Conservation (phyloP, 2,888 invertebrate species). For the Chirona hameri region DNA sequence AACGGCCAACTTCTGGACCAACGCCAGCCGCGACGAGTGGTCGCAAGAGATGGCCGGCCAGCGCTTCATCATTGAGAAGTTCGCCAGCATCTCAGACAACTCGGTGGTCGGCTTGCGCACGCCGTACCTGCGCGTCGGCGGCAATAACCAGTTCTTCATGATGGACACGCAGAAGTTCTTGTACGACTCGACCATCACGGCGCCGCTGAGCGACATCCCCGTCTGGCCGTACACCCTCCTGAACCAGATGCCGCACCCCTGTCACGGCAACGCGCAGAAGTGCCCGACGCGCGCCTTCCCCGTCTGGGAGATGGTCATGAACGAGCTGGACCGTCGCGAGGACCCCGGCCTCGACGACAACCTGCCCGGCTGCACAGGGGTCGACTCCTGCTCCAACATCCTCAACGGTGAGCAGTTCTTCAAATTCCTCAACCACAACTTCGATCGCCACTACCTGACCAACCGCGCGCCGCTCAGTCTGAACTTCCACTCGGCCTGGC, state of each 20-base stretch:
- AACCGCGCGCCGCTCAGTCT: slow-evolving; percentile 83
- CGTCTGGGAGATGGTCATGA: slow-evolving; percentile 95
- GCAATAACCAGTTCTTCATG: slow-evolving; percentile 95
- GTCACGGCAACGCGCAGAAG: slow-evolving; percentile 86
- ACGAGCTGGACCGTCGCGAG: slow-evolving; percentile 85
- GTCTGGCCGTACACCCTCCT: slow-evolving; percentile 99
- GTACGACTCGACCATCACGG: slow-evolving; percentile 93
- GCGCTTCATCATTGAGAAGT: slow-evolving; percentile 85
- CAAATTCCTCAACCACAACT: slow-evolving; percentile 89
- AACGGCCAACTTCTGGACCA: slow-evolving; percentile 88
- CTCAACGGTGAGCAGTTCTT: slow-evolving; percentile 88
- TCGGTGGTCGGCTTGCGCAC: slow-evolving; percentile 87
- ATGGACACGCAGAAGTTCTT: slow-evolving; percentile 94
- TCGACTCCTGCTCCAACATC: slow-evolving; percentile 90
- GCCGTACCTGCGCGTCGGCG: slow-evolving; percentile 85
- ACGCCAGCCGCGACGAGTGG: slow-evolving; percentile 87
- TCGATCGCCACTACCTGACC: slow-evolving; percentile 85
- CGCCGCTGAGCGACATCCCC: slow-evolving; percentile 83
- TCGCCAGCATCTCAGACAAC: slow-evolving; percentile 82
- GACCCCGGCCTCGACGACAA: slow-evolving; percentile 86
- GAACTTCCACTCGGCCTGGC: slow-evolving; percentile 91
- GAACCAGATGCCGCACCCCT: slow-evolving; percentile 92
- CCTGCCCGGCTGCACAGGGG: slow-evolving; percentile 87
- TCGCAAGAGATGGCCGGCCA: slow-evolving; percentile 93
- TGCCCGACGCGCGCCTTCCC: slow-evolving; percentile 89